A percentile compares a stretch with the other conserved stretches of the same genome.
These are phyloP conservation scores for Xerus inauris DNA, from an alignment of 2,113 vertebrate species.

Conservation along the genomic window DNA sequence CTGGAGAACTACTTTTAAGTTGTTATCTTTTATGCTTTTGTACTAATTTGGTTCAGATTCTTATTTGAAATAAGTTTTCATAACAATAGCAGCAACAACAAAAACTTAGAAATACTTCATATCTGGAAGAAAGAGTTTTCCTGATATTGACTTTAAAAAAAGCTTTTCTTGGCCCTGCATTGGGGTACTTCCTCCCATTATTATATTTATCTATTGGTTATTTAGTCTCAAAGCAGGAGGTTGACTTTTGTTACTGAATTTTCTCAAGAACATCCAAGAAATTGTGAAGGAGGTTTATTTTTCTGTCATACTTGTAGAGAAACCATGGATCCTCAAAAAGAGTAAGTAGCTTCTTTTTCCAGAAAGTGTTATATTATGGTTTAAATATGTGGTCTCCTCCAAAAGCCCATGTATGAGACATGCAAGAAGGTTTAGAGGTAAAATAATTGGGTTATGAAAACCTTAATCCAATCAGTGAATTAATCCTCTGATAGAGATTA, in stretches of 20 bases:
- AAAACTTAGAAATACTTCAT: neutral
- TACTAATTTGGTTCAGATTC: conserved; percentile 35
- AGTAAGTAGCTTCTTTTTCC: neutral
- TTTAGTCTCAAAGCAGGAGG: neutral
- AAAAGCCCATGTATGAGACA: too few species aligned
- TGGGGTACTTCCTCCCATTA: neutral
- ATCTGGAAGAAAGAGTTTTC: neutral
- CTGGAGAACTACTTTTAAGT: neutral
- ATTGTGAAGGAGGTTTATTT: neutral
- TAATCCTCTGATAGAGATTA: too few species aligned
- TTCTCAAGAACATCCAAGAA: neutral
- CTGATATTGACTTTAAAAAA: neutral
- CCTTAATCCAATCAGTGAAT: too few species aligned
- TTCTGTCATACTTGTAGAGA: conserved; percentile 8
- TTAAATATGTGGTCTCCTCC: too few species aligned
- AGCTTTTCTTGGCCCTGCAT: neutral
- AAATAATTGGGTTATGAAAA: too few species aligned
- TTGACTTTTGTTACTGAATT: neutral
- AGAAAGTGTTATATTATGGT: neutral
- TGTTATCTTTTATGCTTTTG: conserved; percentile 19
- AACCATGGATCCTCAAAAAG: neutral
- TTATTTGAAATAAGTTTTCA: conserved; percentile 37
- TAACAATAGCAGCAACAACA: neutral
- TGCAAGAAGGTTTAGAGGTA: too few species aligned
- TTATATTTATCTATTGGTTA: neutral